These are phyloP conservation scores for Bembecia ichneumoniformis DNA, from an alignment of 2,888 invertebrate species.

Conservation along the genomic window DNA sequence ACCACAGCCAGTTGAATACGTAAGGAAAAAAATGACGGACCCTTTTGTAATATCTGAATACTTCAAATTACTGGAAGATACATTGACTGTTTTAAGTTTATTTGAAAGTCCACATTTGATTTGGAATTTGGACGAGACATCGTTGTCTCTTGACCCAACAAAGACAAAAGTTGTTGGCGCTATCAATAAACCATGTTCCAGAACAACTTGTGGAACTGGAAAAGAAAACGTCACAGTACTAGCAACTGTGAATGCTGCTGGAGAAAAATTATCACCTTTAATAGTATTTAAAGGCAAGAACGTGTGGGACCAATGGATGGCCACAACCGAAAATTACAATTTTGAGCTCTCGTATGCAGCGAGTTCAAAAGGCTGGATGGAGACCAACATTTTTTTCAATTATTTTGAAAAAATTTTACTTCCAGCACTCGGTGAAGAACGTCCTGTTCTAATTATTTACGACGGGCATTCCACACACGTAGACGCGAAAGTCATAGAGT, in stretches of 20 bases:
- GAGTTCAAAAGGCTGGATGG: no score
- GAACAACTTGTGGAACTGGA: conserved; percentile 12
- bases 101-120: conserved; percentile 4
- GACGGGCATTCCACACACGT: no score
- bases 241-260: neutral
- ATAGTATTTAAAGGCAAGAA: neutral
- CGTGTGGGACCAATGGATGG: neutral
- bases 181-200: conserved; percentile 6
- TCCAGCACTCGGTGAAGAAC: no score
- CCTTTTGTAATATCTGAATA: neutral
- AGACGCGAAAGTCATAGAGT: no score
- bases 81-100: conserved; percentile 3
- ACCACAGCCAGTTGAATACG: neutral
- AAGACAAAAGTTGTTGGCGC: conserved; percentile 18
- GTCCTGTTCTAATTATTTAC: no score
- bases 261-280: neutral
- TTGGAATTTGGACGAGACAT: conserved; percentile 18
- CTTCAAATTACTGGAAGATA: neutral
- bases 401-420: no score
- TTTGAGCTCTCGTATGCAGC: no score
- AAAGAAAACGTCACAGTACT: conserved; percentile 10
- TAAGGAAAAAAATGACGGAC: neutral
- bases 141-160: conserved; percentile 13
- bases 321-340: no score
- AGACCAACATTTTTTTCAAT: no score